Evolutionary conservation across 2,113 vertebrate genomes (phyloP).

Genomic region (Osmerus mordax): DNA sequence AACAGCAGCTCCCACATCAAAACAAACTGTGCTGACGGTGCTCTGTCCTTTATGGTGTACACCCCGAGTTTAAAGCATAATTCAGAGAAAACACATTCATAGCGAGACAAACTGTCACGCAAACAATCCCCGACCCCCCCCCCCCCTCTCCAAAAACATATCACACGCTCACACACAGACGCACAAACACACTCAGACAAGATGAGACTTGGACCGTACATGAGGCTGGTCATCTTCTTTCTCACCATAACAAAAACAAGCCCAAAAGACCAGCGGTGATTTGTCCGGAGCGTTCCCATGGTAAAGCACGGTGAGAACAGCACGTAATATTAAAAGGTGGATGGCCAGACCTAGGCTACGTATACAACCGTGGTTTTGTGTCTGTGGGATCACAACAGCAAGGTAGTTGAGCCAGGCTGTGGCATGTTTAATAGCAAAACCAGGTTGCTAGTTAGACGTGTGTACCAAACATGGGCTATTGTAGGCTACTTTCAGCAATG

Average conservation of each 20-base stretch:
- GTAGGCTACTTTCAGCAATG: constrained; percentile 12
- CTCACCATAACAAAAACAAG: constrained; percentile 42
- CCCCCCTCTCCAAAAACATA: constrained; percentile 24
- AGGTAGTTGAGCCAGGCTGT: constrained; percentile 36
- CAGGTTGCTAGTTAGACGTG: no score
- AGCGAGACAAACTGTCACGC: constrained; percentile 10
- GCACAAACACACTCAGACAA: constrained; percentile 20
- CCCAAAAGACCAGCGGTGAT: constrained; percentile 7
- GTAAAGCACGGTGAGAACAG: constrained; percentile 43
- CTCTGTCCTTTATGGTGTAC: constrained; percentile 42
- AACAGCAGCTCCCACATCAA: constrained; percentile 20
- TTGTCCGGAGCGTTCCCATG: constrained; percentile 11
- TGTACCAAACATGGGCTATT: background rate
- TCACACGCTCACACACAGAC: constrained; percentile 18
- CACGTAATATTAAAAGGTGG: constrained; percentile 31
- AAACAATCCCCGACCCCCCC: constrained; percentile 28
- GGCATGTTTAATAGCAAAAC: background rate
- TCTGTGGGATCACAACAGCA: constrained; percentile 36
- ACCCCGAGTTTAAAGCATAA: constrained; percentile 68
- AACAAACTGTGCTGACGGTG: constrained; percentile 45
- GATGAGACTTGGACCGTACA: background rate
- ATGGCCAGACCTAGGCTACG: constrained; percentile 24
- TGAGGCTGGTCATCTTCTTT: constrained; percentile 19
- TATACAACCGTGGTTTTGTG: constrained; percentile 7
- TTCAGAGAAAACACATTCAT: constrained; percentile 63